These are phyloP conservation scores for Pterophyllum scalare DNA, from an alignment of 2,113 vertebrate genomes.

Conservation along the genomic window DNA sequence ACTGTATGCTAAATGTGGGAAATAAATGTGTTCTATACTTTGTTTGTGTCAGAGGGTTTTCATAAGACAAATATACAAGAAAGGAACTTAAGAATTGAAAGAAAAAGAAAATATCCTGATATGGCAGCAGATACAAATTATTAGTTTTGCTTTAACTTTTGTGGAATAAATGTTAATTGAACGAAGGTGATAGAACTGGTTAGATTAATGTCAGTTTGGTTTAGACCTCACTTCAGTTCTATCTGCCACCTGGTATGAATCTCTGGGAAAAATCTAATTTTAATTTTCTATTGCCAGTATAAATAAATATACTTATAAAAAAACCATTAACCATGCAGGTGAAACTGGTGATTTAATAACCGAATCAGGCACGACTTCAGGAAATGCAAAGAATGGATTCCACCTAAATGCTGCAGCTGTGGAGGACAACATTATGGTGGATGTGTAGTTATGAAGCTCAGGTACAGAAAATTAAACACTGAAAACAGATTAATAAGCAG, in stretches of 20 bases:
- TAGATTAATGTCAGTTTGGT: too few species aligned
- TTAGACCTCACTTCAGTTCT: too few species aligned
- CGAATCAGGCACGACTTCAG: neutral
- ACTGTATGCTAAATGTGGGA: neutral
- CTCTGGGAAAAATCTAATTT: too few species aligned
- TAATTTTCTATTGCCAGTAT: neutral
- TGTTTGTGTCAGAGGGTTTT: neutral
- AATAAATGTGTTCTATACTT: neutral
- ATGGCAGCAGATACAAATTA: neutral
- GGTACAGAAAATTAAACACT: neutral
- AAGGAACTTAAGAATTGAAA: neutral
- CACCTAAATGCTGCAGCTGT: neutral
- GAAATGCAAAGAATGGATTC: neutral
- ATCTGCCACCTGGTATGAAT: too few species aligned
- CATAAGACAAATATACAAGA: neutral
- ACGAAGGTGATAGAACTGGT: neutral
- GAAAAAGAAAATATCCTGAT: neutral
- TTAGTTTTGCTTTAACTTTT: too few species aligned
- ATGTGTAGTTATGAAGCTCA: neutral
- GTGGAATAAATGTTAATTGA: too few species aligned
- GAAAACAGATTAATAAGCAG: neutral
- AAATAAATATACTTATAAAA: neutral
- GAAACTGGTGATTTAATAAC: neutral
- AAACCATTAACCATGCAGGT: neutral
- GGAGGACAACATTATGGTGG: neutral